Percentiles rank a stretch among this genome's conserved stretches.
phyloP scores from a whole-genome alignment of 1,140 invertebrate species.

The Trissolcus basalis region DNA sequence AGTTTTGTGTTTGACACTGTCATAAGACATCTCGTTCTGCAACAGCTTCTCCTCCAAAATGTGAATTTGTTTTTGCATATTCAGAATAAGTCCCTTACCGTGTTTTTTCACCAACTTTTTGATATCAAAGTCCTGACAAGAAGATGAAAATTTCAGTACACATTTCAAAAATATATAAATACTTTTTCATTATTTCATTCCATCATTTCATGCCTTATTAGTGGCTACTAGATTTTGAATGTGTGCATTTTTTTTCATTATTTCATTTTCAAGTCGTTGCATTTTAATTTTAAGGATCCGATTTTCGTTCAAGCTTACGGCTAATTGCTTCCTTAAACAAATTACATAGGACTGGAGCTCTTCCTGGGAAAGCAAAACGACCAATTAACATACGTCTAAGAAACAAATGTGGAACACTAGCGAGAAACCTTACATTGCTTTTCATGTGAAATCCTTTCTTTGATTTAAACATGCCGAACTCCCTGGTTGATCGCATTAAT shows the following conservation, averaged over 20 bases:
- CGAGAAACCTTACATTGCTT: constrained; percentile 45
- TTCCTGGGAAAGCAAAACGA: constrained; percentile 25
- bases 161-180: background rate
- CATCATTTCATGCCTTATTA: constrained; percentile 23
- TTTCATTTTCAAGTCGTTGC: constrained; percentile 59
- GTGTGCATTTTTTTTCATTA: constrained; percentile 60
- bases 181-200: background rate
- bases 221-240: constrained; percentile 57
- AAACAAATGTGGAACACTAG: background rate
- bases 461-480: constrained; percentile 37
- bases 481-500: constrained; percentile 16
- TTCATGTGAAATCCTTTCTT: constrained; percentile 47
- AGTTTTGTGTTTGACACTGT: constrained; percentile 17
- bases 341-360: constrained; percentile 62
- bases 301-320: constrained; percentile 60
- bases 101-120: constrained; percentile 44
- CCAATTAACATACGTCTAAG: background rate
- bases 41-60: constrained; percentile 38
- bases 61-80: constrained; percentile 49
- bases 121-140: constrained; percentile 35
- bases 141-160: background rate
- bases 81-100: constrained; percentile 40
- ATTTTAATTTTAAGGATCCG: constrained; percentile 64
- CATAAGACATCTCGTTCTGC: constrained; percentile 29
- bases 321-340: constrained; percentile 60